These are phyloP conservation scores for Sclerurus mexicanus DNA, from an alignment of 2,113 vertebrate genomes.

Conservation along the genomic window DNA sequence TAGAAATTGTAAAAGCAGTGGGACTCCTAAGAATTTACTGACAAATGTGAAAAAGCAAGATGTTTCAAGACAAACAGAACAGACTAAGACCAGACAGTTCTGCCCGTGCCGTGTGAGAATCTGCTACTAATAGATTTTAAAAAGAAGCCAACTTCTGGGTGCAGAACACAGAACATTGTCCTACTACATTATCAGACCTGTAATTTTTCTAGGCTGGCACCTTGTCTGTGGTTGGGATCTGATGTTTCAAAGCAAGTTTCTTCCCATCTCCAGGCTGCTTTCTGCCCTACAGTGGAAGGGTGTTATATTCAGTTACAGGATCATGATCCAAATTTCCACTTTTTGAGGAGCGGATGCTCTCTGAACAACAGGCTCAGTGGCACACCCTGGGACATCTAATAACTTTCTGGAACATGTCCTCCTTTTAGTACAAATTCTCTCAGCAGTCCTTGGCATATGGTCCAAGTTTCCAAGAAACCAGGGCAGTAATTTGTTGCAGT, in stretches of 20 bases:
- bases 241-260: neutral
- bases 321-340: neutral
- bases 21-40: neutral
- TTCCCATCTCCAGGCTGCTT: neutral
- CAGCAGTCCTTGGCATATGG: neutral
- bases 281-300: neutral
- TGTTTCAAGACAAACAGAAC: neutral
- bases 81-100: neutral
- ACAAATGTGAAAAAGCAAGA: neutral
- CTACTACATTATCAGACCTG: neutral
- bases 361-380: neutral
- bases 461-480: slow-evolving; percentile 12
- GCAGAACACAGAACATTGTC: neutral
- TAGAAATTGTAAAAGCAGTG: neutral
- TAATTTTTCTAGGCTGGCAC: neutral
- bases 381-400: neutral
- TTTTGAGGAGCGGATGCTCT: neutral
- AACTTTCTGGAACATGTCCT: neutral
- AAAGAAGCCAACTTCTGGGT: neutral
- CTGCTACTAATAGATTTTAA: neutral
- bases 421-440: neutral
- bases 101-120: neutral
- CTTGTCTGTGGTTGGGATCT: neutral
- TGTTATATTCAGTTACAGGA: neutral
- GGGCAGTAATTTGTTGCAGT: neutral